Conservation (phyloP, 1,140 invertebrate genomes). For the Drosophila truncata region DNA sequence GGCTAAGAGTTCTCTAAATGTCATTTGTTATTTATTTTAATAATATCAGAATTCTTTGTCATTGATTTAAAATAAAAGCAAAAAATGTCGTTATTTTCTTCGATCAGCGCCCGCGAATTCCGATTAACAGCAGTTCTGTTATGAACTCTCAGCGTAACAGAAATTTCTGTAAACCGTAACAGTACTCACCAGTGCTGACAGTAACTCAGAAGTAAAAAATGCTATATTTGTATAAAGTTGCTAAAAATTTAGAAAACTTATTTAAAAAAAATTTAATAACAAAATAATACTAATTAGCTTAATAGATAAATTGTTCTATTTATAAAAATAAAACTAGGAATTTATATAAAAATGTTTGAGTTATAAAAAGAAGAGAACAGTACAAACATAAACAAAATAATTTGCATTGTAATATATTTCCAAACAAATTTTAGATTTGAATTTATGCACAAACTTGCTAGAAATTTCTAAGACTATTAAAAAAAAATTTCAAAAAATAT, state of each 20-base stretch:
- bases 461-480: too few relatives aligned
- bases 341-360: neutral
- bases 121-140: constrained; percentile 13
- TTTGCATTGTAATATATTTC: too few relatives aligned
- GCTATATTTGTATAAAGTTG: neutral
- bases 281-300: neutral
- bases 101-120: constrained; percentile 7
- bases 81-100: neutral
- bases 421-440: too few relatives aligned
- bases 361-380: too few relatives aligned
- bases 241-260: neutral
- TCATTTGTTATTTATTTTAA: neutral
- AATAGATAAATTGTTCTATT: neutral
- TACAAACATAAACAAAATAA: neutral
- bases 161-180: constrained; percentile 16
- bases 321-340: neutral
- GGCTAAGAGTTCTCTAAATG: neutral
- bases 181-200: constrained; percentile 7
- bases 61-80: neutral
- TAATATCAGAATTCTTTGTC: neutral
- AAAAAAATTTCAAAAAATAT: too few relatives aligned
- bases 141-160: constrained; percentile 2
- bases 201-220: neutral
- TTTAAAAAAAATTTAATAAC: too few relatives aligned
- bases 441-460: too few relatives aligned